Percentiles rank a stretch among this genome's conserved stretches.
phyloP scores from a whole-genome alignment of 2,888 invertebrate genomes.

The Dilophus febrilis region DNA sequence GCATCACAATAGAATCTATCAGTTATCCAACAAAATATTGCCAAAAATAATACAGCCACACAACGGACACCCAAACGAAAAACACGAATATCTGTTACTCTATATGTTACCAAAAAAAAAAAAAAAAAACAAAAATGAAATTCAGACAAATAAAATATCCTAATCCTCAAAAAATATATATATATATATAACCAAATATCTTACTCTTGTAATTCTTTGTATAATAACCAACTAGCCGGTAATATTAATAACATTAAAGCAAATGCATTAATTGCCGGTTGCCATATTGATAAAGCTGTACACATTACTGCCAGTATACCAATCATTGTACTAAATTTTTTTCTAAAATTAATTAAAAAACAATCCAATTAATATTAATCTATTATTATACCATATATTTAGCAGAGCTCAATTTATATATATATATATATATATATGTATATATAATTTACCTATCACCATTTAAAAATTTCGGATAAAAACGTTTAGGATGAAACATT shows the following conservation, averaged over 20 bases:
- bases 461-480: constrained; percentile 47
- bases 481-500: constrained; percentile 52
- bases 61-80: constrained; percentile 55
- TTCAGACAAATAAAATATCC: constrained; percentile 1
- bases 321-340: constrained; percentile 42
- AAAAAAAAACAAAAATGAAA: constrained; percentile 2
- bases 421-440: constrained; percentile 12
- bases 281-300: constrained; percentile 51
- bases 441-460: constrained; percentile 40
- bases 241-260: constrained; percentile 57
- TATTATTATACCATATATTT: constrained; percentile 1
- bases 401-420: too few relatives aligned
- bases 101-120: constrained; percentile 20
- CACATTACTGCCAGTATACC: constrained; percentile 41
- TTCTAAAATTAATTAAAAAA: constrained; percentile 31
- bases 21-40: constrained; percentile 60
- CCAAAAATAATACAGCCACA: constrained; percentile 47
- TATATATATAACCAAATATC: too few relatives aligned
- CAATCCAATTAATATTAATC: not conserved
- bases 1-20: constrained; percentile 64
- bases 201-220: constrained; percentile 50
- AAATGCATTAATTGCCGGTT: constrained; percentile 69
- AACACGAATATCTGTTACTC: constrained; percentile 44
- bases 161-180: too few relatives aligned
- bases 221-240: constrained; percentile 50